Percentiles rank a stretch among this genome's conserved stretches.
These are phyloP conservation scores for Drosophila persimilis DNA, from an alignment of 1,140 invertebrate species.

Conservation along the genomic window DNA sequence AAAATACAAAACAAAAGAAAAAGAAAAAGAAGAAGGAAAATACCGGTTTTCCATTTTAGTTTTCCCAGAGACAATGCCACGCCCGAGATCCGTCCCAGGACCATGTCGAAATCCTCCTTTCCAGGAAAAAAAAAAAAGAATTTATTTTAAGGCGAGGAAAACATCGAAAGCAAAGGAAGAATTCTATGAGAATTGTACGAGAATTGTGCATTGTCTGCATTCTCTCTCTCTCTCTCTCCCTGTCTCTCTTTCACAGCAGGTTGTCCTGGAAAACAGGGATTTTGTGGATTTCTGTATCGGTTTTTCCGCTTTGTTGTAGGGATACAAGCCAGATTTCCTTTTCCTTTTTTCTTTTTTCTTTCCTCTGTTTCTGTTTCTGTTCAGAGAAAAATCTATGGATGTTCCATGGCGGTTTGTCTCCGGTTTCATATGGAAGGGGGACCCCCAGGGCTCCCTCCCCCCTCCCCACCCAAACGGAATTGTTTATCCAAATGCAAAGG, in stretches of 20 bases:
- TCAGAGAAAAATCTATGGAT: background rate
- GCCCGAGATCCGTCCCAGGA: background rate
- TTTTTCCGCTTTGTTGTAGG: conserved; percentile 3
- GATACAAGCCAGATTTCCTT: background rate
- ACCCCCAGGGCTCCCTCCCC: conserved; percentile 1
- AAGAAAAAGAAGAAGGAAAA: background rate
- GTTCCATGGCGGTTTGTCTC: background rate
- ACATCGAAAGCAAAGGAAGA: background rate
- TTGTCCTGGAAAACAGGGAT: conserved; percentile 29
- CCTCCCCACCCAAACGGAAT: conserved; percentile 11
- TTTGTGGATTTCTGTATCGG: background rate
- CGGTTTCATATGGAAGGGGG: background rate
- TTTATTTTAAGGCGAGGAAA: conserved; percentile 16
- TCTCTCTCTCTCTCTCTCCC: too few species aligned
- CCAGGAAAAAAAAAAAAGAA: conserved; percentile 10
- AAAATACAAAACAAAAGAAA: background rate
- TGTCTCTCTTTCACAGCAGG: conserved; percentile 11
- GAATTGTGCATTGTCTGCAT: background rate
- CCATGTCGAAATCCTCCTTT: conserved; percentile 16
- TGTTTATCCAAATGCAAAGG: conserved; percentile 48
- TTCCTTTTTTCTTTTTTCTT: too few species aligned
- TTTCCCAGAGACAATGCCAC: conserved; percentile 14
- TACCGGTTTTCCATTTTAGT: conserved; percentile 15
- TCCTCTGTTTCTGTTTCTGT: too few species aligned
- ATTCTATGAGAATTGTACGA: conserved; percentile 1